phyloP scores from a whole-genome alignment of 2,888 invertebrate genomes.

The Carpatolechia fugitivella region DNA sequence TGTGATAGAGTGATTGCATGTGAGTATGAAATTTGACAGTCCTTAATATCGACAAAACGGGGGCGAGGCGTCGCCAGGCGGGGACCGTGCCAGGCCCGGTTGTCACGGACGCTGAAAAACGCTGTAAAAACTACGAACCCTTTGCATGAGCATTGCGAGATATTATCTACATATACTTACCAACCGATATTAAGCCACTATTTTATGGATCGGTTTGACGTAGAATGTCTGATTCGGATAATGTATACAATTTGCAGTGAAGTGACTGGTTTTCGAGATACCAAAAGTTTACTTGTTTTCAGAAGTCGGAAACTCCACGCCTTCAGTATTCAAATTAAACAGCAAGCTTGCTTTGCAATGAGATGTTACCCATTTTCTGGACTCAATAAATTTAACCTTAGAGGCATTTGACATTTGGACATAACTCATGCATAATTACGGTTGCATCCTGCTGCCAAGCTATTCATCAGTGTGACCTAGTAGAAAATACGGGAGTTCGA shows the following conservation, averaged over 20 bases:
- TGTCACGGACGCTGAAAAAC: slow-evolving; percentile 56
- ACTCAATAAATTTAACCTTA: not conserved
- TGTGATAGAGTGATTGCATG: slow-evolving; percentile 4
- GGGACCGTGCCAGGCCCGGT: slow-evolving; percentile 46
- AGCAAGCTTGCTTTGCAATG: too few relatives aligned
- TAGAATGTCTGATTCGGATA: too few relatives aligned
- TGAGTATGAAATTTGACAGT: slow-evolving; percentile 29
- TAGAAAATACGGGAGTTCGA: slow-evolving; percentile 25
- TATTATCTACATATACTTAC: not conserved
- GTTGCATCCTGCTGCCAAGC: slow-evolving; percentile 30
- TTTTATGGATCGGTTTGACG: too few relatives aligned
- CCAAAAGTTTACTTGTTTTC: too few relatives aligned
- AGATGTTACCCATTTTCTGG: not conserved
- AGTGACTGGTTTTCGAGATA: too few relatives aligned
- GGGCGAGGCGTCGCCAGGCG: slow-evolving; percentile 44
- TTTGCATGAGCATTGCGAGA: slow-evolving; percentile 33
- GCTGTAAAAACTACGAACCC: slow-evolving; percentile 57
- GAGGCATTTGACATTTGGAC: not conserved
- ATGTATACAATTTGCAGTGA: too few relatives aligned
- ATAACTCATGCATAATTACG: slow-evolving; percentile 6
- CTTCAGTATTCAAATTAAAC: not conserved
- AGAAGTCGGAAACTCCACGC: too few relatives aligned
- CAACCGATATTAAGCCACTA: too few relatives aligned
- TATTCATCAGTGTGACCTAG: slow-evolving; percentile 34
- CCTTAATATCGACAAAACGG: slow-evolving; percentile 57